Evolutionary conservation across 1,140 invertebrate genomes (phyloP), one percentile per base, ranked within the genome.

Genomic region (Zaprionus taronus): DNA sequence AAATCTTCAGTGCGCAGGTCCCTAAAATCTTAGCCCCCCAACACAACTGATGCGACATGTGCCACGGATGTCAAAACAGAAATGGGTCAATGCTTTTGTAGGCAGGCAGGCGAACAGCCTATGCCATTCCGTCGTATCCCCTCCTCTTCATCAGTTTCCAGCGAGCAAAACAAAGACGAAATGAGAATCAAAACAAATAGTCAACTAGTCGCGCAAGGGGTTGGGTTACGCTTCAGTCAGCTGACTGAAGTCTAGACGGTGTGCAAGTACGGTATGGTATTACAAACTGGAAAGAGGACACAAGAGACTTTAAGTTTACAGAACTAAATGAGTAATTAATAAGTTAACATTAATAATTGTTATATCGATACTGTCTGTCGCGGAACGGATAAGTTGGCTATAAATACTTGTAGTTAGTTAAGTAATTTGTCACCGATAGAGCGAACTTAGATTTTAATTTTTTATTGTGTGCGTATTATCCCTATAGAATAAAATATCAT

Each of bases 61-160:
- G 80, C 58, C 67, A 66, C 62, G 72, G 73, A 62, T 61, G 57
- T 55, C 72, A 68, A 47, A 17, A 68, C 49, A 72, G 63, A 68
- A 91, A 90, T 90, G 83, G 85, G 85, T 90, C 85, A 90, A 90
- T 90, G 85, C 85, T 90, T 85, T 90, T 82, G 76, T 36, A 55
- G 49, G 36, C 73, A 80, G 60, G 70, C 66, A 72, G 55, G 28
- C 28, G 28, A 34, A 34, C 41, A 49, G 36, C 20, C 47, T 14
- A 14, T 51, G 20, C 20, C 47, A 51, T 20, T 20, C 7, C 47
- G 17, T 22, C 11, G 11, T n/a, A 14, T 24, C 20, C 47, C 22
- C 12, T 24, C 20, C 47, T 12, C 22, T 4, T 51, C 41, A 4
- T 1, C 38, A 5, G 47, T 51, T 11, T 24, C 11, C 11, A 4